Evolutionary conservation across 2,113 vertebrate species (phyloP).

Genomic region (Naja naja): DNA sequence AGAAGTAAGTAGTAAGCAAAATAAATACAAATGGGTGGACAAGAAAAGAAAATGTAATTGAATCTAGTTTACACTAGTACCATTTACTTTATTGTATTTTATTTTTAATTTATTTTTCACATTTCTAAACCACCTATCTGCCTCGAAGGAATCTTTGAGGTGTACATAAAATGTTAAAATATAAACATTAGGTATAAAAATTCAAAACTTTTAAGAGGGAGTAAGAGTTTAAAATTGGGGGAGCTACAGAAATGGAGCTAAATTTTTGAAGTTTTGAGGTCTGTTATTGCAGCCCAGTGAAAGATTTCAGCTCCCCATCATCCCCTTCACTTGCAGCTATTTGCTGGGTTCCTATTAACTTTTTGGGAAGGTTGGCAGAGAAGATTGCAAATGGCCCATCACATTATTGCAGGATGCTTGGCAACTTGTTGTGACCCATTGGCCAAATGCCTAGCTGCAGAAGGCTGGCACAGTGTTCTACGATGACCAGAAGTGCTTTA

Average conservation of each 20-base stretch:
- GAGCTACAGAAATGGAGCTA: background rate
- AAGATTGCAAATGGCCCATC: background rate
- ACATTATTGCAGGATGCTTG: background rate
- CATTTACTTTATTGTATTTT: background rate
- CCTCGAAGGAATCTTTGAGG: background rate
- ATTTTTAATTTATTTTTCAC: background rate
- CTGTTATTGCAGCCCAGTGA: background rate
- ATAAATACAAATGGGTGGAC: background rate
- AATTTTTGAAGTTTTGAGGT: background rate
- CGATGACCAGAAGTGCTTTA: background rate
- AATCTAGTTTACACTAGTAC: background rate
- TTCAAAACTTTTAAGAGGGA: background rate
- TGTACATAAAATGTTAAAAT: background rate
- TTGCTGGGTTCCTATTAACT: background rate
- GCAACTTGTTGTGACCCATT: background rate
- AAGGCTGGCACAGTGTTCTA: background rate
- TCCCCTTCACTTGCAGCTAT: background rate
- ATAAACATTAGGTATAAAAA: background rate
- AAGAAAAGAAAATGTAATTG: background rate
- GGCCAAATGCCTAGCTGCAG: background rate
- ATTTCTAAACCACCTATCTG: background rate
- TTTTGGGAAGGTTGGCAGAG: background rate
- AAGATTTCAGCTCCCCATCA: background rate
- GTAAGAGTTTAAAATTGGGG: background rate
- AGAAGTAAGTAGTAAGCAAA: background rate